phyloP scores from a whole-genome alignment of 2,888 invertebrate species.

The Acrocyrtus sp. region DNA sequence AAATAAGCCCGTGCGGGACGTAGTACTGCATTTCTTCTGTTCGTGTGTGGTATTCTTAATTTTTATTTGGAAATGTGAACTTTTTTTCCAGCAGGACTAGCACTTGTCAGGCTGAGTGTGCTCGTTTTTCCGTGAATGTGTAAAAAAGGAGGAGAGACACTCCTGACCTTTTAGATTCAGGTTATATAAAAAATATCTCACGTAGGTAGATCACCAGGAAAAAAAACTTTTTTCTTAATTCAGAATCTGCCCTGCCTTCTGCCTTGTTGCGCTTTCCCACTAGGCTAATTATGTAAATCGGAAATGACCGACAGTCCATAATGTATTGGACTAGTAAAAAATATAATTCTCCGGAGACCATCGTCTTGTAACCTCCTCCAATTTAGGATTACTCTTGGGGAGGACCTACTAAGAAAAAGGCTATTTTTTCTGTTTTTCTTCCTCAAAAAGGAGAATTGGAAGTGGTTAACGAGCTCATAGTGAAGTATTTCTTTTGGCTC shows the following conservation, averaged over 20 bases:
- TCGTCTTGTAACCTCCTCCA: no score
- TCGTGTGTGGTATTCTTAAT: slow-evolving; percentile 45
- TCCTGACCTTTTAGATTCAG: neutral
- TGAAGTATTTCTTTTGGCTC: no score
- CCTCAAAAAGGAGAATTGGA: neutral
- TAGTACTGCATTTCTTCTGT: slow-evolving; percentile 32
- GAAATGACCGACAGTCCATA: no score
- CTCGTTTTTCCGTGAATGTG: neutral
- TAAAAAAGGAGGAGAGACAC: neutral
- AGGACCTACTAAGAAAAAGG: neutral
- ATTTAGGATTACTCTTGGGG: neutral
- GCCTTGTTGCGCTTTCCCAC: slow-evolving; percentile 17
- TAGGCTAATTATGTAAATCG: slow-evolving; percentile 40
- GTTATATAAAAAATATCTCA: no score
- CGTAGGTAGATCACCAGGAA: no score
- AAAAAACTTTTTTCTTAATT: neutral
- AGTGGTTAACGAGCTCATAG: neutral
- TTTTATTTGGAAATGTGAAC: neutral
- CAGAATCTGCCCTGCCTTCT: neutral
- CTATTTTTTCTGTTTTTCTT: neutral
- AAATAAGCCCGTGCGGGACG: slow-evolving; percentile 36
- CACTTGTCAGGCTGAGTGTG: neutral
- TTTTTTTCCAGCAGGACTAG: neutral
- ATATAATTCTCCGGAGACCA: no score
- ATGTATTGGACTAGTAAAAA: neutral